Conservation (phyloP, 1,140 invertebrate genomes). For the Anastrepha ludens region DNA sequence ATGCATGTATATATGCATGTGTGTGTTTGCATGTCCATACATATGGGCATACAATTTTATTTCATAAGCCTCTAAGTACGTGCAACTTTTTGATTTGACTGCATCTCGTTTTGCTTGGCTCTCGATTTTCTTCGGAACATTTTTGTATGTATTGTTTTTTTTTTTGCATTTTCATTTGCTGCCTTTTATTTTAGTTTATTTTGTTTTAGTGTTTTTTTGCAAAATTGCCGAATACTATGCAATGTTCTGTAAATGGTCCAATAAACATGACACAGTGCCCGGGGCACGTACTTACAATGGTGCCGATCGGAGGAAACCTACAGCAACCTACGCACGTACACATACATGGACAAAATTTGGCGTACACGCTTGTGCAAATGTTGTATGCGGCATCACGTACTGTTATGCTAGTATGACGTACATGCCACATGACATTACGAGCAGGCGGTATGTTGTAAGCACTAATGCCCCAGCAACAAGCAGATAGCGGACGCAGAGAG, state of each 20-base stretch:
- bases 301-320: background rate
- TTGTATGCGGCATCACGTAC: conserved; percentile 48
- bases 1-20: background rate
- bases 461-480: background rate
- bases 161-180: background rate
- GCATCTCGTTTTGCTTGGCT: background rate
- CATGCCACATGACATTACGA: conserved; percentile 23
- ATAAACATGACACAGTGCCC: conserved; percentile 53
- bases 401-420: conserved; percentile 32
- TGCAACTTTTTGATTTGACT: background rate
- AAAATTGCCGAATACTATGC: conserved; percentile 27
- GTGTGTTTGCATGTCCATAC: no score
- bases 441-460: conserved; percentile 35
- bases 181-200: background rate
- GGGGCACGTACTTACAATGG: conserved; percentile 47
- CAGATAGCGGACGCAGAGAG: background rate
- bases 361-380: background rate
- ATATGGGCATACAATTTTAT: background rate
- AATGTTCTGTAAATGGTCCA: conserved; percentile 37
- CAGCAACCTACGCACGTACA: background rate
- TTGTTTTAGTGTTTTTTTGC: background rate
- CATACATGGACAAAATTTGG: background rate
- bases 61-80: conserved; percentile 21
- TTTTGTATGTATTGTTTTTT: background rate
- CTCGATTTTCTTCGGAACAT: background rate